Evolutionary conservation across 1,140 invertebrate genomes (phyloP), one percentile per base, ranked within the genome.

Genomic region (Yoshiicerus persimilis): DNA sequence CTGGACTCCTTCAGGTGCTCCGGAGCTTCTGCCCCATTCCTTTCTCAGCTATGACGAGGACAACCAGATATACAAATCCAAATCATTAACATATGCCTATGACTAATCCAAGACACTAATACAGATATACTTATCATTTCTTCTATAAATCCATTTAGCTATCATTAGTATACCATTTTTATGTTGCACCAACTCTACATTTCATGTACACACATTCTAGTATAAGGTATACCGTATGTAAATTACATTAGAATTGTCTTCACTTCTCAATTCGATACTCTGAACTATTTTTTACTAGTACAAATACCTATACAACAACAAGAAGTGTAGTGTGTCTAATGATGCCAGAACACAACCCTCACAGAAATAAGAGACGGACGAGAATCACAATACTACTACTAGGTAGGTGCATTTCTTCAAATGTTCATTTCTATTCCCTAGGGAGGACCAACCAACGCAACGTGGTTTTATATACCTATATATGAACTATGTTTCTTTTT

Each of bases 391-490:
- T 23, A 86, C n/a, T 32, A 41, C 27, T 32, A 64, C 62, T 86
- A 25, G 85, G 66, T 86, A 66, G 25, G n/a, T n/a, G n/a, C n/a
- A n/a, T n/a, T n/a, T n/a, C n/a, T 38, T 86, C 23, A 34, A 56
- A 86, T 56, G 27, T 16, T 38, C 16, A 77, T 56, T 77, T 77
- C 36, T 1, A 77, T 87, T 87, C 66, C 36, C 86, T 77, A 39
- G 86, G 86, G 86, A 87, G 86, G 66, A 87, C 66, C 66, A 77
- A 87, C 16, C 64, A 4, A 8, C 32, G n/a, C n/a, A n/a, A n/a
- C n/a, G n/a, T n/a, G n/a, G 20, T 77, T 66, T 70, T 70, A 11
- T 70, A 30, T 30, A 9, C 64, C 64, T 36, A n/a, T 38, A 32
- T 80, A 23, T 39, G 38, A 11, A 39, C 38, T 56, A 56, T 56